A percentile compares a stretch with the other conserved stretches of the same genome.
These are phyloP conservation scores for Limnodromus scolopaceus DNA, from an alignment of 2,797 vertebrate genomes.

Conservation along the genomic window DNA sequence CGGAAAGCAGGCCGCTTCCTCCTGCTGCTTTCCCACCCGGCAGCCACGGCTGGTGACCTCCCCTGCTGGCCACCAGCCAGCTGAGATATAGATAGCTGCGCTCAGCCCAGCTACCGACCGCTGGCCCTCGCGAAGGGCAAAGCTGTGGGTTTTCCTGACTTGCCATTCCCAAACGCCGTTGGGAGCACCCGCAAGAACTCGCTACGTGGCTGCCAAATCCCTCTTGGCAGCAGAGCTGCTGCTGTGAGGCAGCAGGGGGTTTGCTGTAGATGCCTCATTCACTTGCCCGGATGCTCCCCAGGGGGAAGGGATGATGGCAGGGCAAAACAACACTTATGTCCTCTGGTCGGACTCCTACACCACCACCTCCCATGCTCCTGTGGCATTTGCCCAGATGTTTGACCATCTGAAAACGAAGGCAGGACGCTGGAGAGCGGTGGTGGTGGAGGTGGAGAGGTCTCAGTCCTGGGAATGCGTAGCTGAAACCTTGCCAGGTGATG, in stretches of 20 bases:
- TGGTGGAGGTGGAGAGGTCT: background rate
- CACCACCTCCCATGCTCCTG: background rate
- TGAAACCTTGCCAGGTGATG: background rate
- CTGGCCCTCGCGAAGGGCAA: background rate
- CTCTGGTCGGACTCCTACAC: background rate
- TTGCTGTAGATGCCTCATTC: background rate
- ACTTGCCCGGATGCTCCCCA: background rate
- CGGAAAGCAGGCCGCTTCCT: background rate
- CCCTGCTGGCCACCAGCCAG: background rate
- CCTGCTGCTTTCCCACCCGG: background rate
- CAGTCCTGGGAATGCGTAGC: fast-evolving
- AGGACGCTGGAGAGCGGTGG: background rate
- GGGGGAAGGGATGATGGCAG: background rate
- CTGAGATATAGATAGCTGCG: background rate
- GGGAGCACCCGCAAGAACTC: background rate
- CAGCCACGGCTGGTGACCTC: background rate
- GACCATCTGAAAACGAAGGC: background rate
- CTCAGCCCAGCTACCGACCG: background rate
- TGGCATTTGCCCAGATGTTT: background rate
- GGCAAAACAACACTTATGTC: background rate
- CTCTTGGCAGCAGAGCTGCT: background rate
- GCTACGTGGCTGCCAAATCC: background rate
- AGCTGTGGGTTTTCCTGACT: background rate
- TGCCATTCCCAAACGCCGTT: background rate
- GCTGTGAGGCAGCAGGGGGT: background rate